Percentiles rank a stretch among this genome's conserved stretches.
Conservation (phyloP, 2,113 vertebrate genomes). For the Poeciliopsis prolifica region DNA sequence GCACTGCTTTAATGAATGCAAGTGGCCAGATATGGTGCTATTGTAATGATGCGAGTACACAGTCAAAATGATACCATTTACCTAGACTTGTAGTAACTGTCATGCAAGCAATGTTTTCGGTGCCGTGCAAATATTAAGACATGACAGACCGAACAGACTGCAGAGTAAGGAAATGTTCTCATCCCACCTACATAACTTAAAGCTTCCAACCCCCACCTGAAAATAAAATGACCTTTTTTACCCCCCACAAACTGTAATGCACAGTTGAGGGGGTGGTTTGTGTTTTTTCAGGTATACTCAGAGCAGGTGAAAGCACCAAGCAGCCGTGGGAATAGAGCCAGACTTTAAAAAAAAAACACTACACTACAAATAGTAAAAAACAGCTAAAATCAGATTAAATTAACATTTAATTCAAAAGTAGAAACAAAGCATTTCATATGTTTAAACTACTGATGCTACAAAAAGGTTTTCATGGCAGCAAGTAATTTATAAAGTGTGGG, state of each 20-base stretch:
- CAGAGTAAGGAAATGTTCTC: constrained; percentile 52
- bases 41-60: neutral
- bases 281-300: neutral
- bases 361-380: neutral
- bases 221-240: constrained; percentile 10
- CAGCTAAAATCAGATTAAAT: neutral
- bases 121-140: neutral
- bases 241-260: neutral
- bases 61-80: neutral
- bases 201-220: constrained; percentile 14
- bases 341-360: too few species aligned
- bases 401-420: neutral
- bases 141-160: constrained; percentile 23
- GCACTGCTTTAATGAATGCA: neutral
- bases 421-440: neutral
- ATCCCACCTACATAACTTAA: constrained; percentile 34
- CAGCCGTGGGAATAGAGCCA: too few species aligned
- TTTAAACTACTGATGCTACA: neutral
- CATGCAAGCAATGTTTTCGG: neutral
- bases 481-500: neutral
- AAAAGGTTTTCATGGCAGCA: neutral
- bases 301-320: neutral
- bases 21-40: neutral
- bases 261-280: neutral
- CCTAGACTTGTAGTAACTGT: neutral